Evolutionary conservation across 2,888 invertebrate genomes (phyloP).

Genomic region (Caenorhabditis sp.): DNA sequence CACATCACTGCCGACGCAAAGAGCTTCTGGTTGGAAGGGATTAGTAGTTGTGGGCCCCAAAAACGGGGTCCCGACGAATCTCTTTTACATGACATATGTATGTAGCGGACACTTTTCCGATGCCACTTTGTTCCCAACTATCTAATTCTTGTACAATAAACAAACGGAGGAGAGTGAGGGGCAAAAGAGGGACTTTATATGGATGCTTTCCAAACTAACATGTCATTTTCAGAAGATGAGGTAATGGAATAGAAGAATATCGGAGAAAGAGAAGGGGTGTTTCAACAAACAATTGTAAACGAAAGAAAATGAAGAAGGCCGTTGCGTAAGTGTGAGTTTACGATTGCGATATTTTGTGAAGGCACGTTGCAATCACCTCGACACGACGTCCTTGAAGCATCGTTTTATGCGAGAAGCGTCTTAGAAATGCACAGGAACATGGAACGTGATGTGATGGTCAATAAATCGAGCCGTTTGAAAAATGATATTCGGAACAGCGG

Average conservation of each 20-base stretch:
- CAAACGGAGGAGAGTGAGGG: slow-evolving; percentile 19
- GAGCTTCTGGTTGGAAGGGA: slow-evolving; percentile 52
- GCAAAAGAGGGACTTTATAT: slow-evolving; percentile 13
- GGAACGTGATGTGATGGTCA: slow-evolving; percentile 11
- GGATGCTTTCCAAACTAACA: slow-evolving; percentile 6
- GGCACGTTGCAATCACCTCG: not conserved
- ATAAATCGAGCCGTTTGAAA: slow-evolving; percentile 9
- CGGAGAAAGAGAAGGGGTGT: not conserved
- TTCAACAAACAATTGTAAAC: not conserved
- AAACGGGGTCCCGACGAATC: slow-evolving; percentile 42
- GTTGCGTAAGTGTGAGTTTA: not conserved
- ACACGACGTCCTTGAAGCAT: not conserved
- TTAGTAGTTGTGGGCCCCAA: slow-evolving; percentile 56
- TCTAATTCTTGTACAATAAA: slow-evolving; percentile 53
- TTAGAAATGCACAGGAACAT: slow-evolving; percentile 25
- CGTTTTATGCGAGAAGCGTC: slow-evolving; percentile 17
- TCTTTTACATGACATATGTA: slow-evolving; percentile 56
- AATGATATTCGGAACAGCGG: slow-evolving; percentile 46
- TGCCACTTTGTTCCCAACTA: slow-evolving; percentile 40
- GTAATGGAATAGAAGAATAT: slow-evolving; percentile 11
- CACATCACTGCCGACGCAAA: slow-evolving; percentile 36
- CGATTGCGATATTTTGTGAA: not conserved
- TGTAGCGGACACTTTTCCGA: slow-evolving; percentile 41
- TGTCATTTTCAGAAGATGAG: slow-evolving; percentile 50
- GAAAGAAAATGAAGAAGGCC: not conserved